phyloP scores from a whole-genome alignment of 2,113 vertebrate genomes.

The Meles meles region DNA sequence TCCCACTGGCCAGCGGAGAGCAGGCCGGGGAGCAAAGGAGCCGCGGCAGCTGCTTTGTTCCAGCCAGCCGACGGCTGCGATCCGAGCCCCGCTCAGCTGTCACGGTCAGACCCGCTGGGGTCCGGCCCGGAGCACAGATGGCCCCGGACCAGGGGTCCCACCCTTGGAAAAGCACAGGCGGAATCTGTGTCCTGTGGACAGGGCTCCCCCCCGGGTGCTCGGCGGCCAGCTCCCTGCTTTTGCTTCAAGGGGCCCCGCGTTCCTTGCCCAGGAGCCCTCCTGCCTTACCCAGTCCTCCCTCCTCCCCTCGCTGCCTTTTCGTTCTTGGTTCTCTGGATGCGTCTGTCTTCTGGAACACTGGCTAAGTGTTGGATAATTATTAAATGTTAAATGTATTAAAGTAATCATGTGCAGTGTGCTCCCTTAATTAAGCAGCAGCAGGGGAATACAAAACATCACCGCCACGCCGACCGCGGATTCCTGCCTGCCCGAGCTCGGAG shows the following conservation, averaged over 20 bases:
- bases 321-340: neutral
- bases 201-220: neutral
- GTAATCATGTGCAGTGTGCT: neutral
- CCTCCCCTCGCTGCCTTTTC: neutral
- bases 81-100: slow-evolving; percentile 73
- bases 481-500: neutral
- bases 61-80: slow-evolving; percentile 66
- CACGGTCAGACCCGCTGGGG: slow-evolving; percentile 42
- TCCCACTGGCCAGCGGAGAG: slow-evolving; percentile 52
- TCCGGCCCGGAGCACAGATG: slow-evolving; percentile 43
- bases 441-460: neutral
- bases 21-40: slow-evolving; percentile 39
- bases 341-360: neutral
- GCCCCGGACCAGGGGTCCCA: slow-evolving; percentile 46
- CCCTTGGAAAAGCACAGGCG: slow-evolving; percentile 25
- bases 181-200: slow-evolving; percentile 20
- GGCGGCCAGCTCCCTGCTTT: neutral
- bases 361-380: neutral
- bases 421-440: neutral
- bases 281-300: neutral
- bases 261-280: neutral
- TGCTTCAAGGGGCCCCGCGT: neutral
- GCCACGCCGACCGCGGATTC: neutral
- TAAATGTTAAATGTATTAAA: neutral
- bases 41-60: slow-evolving; percentile 71